These are phyloP conservation scores for Eupithecia dodoneata DNA, from an alignment of 2,888 invertebrate genomes.

Conservation along the genomic window DNA sequence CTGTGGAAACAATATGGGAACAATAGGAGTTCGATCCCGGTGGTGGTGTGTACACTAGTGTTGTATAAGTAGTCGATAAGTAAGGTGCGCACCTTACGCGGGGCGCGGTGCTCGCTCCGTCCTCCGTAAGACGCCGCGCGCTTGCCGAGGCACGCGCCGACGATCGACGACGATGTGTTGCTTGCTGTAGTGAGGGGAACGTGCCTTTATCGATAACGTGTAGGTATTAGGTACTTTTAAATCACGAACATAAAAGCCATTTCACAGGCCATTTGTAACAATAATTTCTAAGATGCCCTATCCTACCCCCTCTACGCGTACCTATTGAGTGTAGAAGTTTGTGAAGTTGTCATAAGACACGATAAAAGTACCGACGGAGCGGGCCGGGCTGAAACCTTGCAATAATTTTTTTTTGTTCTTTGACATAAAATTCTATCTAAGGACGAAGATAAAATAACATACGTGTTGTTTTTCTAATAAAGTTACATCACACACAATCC, in stretches of 20 bases:
- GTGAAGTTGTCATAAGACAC: neutral
- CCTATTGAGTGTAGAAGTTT: too few relatives aligned
- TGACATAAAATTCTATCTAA: too few relatives aligned
- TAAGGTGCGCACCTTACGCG: constrained; percentile 58
- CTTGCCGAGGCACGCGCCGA: constrained; percentile 75
- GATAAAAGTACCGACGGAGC: neutral
- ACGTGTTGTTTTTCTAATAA: neutral
- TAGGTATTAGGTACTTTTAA: neutral
- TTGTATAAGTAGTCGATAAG: constrained; percentile 66
- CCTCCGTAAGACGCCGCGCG: constrained; percentile 66
- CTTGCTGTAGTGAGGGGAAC: constrained; percentile 27
- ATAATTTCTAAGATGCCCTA: too few relatives aligned
- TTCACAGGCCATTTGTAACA: neutral
- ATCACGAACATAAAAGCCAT: neutral
- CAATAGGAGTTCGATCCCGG: constrained; percentile 32
- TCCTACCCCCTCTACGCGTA: too few relatives aligned
- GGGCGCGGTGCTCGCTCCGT: too few relatives aligned
- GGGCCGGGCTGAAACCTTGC: neutral
- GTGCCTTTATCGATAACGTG: constrained; percentile 21
- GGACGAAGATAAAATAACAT: neutral
- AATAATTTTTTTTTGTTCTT: too few relatives aligned
- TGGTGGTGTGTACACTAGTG: constrained; percentile 38
- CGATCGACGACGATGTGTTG: constrained; percentile 44
- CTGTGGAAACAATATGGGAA: constrained; percentile 23
- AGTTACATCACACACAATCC: neutral